Percentiles rank a stretch among this genome's conserved stretches.
Conservation (phyloP, 2,888 invertebrate genomes). For the Nasonia oneida region DNA sequence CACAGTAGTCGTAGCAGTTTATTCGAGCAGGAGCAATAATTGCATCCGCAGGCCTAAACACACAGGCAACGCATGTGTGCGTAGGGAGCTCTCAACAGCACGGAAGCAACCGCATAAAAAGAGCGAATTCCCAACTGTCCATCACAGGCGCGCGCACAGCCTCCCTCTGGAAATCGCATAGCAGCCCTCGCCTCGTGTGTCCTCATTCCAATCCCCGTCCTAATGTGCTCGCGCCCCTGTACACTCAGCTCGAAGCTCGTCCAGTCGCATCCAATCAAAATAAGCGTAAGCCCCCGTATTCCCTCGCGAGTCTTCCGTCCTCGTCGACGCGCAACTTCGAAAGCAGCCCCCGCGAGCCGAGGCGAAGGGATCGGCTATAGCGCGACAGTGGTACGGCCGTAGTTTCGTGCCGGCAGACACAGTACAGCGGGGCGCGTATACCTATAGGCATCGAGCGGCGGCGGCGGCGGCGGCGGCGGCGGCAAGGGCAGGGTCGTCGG, state of each 20-base stretch:
- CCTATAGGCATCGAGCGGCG: conserved; percentile 66
- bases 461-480: conserved; percentile 67
- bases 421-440: conserved; percentile 45
- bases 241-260: neutral
- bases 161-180: neutral
- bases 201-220: neutral
- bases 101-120: too few species aligned
- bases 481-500: conserved; percentile 78
- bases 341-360: neutral
- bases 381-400: neutral
- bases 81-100: too few species aligned
- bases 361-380: neutral
- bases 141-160: neutral
- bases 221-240: neutral
- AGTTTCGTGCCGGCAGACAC: neutral
- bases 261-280: conserved; percentile 1
- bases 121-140: neutral
- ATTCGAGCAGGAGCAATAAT: neutral
- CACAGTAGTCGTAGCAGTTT: neutral
- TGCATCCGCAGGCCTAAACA: neutral
- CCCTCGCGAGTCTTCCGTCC: neutral
- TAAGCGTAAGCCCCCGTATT: neutral
- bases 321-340: neutral
- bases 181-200: too few species aligned
- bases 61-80: too few species aligned